Evolutionary conservation across 1,140 invertebrate genomes (phyloP), one percentile per base, ranked within the genome.

Genomic region (Drosophila repleta): DNA sequence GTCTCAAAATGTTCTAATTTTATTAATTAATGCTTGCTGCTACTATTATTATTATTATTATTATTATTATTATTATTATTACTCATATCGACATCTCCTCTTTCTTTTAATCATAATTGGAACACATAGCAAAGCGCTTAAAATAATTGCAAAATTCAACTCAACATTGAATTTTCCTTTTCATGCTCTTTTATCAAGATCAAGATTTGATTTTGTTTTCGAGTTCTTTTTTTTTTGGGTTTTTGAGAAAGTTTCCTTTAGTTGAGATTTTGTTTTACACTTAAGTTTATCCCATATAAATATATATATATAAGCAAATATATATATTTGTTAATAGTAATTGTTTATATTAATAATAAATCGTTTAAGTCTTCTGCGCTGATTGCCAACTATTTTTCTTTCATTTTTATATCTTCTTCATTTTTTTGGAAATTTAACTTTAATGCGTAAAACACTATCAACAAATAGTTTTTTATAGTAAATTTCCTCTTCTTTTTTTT

Each of bases 351-450:
- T 76, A 79, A 73, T 76, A 74, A 70, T 73, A 73, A 82, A 84
- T 79, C 74, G 67, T 76, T 88, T 85, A 90, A 90, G 85, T 90
- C 85, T 90, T 90, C 81, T 90, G 81, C 81, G 82, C 85, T 90
- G 85, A 90, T 90, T 90, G 85, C 85, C 85, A 90, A 90, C 81
- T 77, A 65, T 64, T 60, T 35, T 35, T 35, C 11, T 8, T 52
- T 65, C 48, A 20, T 68, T 75, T 66, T 41, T 64, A 11, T 39
- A 55, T 21, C 73, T 78, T 49, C 4, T 48, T 0, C n/a, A 15
- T 48, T 52, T 46, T 56, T 45, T 37, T 45, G 21, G 15, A 72
- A 56, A 73, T 51, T 32, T 58, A 35, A 32, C 46, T 60, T 45
- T 17, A 26, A 81, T 68, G 52, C 37, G 46, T 39, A 55, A 17